Evolutionary conservation across 2,113 vertebrate genomes (phyloP), one percentile per base, ranked within the genome.

Genomic region (Psittacula cyanocephala): DNA sequence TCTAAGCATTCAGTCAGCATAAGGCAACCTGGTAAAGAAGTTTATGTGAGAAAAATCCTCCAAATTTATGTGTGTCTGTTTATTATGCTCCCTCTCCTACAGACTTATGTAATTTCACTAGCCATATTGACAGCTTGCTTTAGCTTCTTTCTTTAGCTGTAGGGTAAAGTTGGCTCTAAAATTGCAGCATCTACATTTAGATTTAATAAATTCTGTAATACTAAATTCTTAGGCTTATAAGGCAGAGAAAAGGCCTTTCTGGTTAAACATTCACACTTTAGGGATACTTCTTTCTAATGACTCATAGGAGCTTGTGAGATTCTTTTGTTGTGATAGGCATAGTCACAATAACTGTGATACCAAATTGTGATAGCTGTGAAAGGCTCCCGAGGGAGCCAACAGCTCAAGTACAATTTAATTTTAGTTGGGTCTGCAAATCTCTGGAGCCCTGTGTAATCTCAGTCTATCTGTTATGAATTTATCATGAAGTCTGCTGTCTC

Each of bases 1-100:
- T 81, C 70, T 77, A 72, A 74, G 49, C 37, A 85, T 28, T 28
- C 83, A 75, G 47, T 41, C 88, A 96, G 88, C 80, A 82, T 52
- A 85, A 70, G 49, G 67, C 53, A 95, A 81, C n/a, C 23, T 74
- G 19, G 37, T 92, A 74, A 81, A 86, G 37, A 76, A 8, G 33
- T 90, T 72, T 50, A 68, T 37, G 17, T 35, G 37, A 77, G 59
- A 65, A 92, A 86, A 93, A 1, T 23, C n/a, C 37, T 91, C 27
- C 35, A 91, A 76, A 82, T 43, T 25, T 62, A 72, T 22, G 6
- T 71, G 6, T 41, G 24, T 63, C 79, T 86, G 22, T 25, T 89
- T 55, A 81, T 28, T 14, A 35, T 17, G 11, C 11, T 84, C 16
- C 20, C 22, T 91, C 20, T 88, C 20, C n/a, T 46, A 60, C 20